These are phyloP conservation scores for Asteroscopus sphinx DNA, from an alignment of 2,888 invertebrate genomes.

Conservation along the genomic window DNA sequence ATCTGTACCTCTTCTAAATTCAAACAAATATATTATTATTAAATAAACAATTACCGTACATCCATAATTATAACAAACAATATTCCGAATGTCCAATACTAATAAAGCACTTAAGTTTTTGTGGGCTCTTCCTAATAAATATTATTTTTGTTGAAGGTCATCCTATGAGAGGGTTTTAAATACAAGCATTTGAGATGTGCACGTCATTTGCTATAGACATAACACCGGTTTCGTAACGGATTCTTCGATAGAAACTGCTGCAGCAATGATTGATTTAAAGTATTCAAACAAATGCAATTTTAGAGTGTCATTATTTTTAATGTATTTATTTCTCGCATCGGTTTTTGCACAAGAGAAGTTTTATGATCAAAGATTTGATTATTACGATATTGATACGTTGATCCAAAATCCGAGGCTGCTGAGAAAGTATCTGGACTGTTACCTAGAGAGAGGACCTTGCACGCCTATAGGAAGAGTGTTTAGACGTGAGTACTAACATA, in stretches of 20 bases:
- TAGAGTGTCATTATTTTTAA: constrained; percentile 25
- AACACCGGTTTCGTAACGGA: constrained; percentile 43
- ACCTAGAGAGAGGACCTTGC: constrained; percentile 76
- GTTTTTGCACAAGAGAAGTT: constrained; percentile 62
- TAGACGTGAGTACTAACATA: constrained; percentile 71
- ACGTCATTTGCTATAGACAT: constrained; percentile 64
- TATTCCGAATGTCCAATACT: constrained; percentile 45
- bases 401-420: constrained; percentile 91
- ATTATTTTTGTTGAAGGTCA: constrained; percentile 70
- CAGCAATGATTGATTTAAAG: constrained; percentile 38
- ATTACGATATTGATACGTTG: constrained; percentile 92
- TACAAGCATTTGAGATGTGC: constrained; percentile 64
- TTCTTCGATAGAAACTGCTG: constrained; percentile 1
- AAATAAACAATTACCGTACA: constrained; percentile 21
- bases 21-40: background rate
- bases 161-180: constrained; percentile 67
- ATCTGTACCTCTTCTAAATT: background rate
- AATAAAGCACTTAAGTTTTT: constrained; percentile 63
- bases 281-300: constrained; percentile 23
- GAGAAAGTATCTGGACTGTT: constrained; percentile 92
- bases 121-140: constrained; percentile 59
- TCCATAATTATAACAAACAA: constrained; percentile 21
- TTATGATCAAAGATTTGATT: constrained; percentile 89
- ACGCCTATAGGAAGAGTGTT: constrained; percentile 78
- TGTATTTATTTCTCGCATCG: constrained; percentile 31